Base-by-base conservation (phyloP, 2,113 vertebrate species). In the Gobio gobio region DNA sequence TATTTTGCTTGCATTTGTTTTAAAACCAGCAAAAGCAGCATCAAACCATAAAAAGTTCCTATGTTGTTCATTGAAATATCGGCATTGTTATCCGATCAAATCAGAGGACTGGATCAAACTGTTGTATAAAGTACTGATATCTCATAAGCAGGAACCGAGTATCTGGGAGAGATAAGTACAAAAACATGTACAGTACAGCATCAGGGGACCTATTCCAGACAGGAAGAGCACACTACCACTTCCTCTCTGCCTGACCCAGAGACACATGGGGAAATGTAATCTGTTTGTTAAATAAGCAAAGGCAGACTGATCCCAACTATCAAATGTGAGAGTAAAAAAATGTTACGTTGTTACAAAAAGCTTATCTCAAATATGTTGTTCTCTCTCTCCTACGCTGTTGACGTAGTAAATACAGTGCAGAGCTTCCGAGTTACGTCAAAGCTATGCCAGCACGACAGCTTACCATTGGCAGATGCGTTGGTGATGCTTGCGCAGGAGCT, bases 221-320 rank as follows among this genome's bases (percentile, higher is more conserved):
- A 92, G 93, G 93, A 93, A 92, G 88, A 83, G 72, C 78, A 86
- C 61, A 56, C 82, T 66, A 56, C 72, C 22, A 76, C 70, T 78
- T 89, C 83, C 75, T 85, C 58, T 77, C 7, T 59, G 5, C 51
- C 78, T 82, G 49, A 70, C 84, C 43, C 51, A 29, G 74, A 87
- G 77, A 64, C 81, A 61, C 78, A 73, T 47, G 78, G 58, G 75
- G 86, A 51, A 51, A 51, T 63, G 72, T 70, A 87, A 94, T 92
- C 80, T 80, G 89, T 91, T 26, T 66, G 79, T 89, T 91, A 89
- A 87, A 91, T 89, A 86, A 73, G 54, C 59, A 78, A 82, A 78
- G 70, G 51, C 59, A 49, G 20, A 8, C 13, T 45, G 45, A 40
- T 84, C 33, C 63, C 26, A 61, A 45, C 3, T 2, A 63, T 63